Percentiles rank a stretch among this genome's conserved stretches.
Evolutionary conservation across 2,797 vertebrate genomes (phyloP).

Genomic region (Stomatorhinus walkeri): DNA sequence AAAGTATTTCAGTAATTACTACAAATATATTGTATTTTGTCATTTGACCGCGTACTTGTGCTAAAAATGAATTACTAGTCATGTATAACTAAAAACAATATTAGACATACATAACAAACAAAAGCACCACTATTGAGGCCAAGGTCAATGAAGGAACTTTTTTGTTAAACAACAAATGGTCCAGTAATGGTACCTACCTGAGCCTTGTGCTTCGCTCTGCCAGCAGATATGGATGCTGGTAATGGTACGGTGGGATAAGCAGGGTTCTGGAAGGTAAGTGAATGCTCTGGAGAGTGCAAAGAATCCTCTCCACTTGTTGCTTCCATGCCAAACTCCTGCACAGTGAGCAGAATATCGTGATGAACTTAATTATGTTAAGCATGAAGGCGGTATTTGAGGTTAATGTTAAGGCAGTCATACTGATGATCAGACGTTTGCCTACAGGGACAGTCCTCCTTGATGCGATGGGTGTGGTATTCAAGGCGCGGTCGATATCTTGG

Average conservation of each 20-base stretch:
- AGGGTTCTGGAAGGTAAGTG: not conserved
- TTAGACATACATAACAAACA: not conserved
- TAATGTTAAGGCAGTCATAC: not conserved
- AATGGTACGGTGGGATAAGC: not conserved
- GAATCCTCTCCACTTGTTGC: not conserved
- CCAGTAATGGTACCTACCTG: not conserved
- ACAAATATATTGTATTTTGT: not conserved
- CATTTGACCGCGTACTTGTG: not conserved
- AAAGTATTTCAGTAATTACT: not conserved
- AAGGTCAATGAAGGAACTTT: not conserved
- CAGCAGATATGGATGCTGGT: not conserved
- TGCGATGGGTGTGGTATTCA: conserved; percentile 35
- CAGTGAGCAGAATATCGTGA: not conserved
- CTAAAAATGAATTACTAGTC: not conserved
- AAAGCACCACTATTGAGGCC: not conserved
- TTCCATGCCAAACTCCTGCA: not conserved
- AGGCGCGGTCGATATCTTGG: conserved; percentile 88
- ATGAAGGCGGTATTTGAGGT: not conserved
- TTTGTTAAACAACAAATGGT: not conserved
- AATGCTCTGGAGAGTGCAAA: not conserved
- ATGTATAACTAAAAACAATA: not conserved
- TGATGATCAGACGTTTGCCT: not conserved
- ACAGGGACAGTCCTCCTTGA: not conserved
- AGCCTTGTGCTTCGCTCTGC: not conserved
- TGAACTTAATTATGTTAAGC: not conserved